Evolutionary conservation across 2,797 vertebrate genomes (phyloP).

Genomic region (Lithobates pipiens): DNA sequence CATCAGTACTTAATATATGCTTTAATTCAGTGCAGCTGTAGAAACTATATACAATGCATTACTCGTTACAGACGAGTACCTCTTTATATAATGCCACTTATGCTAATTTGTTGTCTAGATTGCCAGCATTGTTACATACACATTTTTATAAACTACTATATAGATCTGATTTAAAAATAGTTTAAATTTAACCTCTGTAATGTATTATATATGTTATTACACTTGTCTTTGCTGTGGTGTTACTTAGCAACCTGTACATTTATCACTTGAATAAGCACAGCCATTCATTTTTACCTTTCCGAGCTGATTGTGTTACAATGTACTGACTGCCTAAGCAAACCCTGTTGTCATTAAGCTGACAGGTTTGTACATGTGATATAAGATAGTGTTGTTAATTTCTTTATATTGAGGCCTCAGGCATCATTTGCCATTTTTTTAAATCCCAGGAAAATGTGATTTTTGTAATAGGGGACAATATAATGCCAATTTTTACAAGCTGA

Average conservation of each 20-base stretch:
- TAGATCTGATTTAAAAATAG: background rate
- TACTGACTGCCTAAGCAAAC: background rate
- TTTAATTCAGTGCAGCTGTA: background rate
- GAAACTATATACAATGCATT: background rate
- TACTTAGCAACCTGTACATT: background rate
- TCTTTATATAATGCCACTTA: background rate
- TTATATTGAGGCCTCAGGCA: background rate
- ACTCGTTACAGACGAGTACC: background rate
- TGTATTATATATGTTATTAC: background rate
- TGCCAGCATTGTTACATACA: background rate
- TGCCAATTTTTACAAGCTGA: too few species aligned
- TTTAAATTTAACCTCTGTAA: background rate
- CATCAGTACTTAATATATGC: constrained; percentile 1
- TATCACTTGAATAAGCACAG: background rate
- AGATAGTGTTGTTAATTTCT: background rate
- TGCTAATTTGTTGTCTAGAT: background rate
- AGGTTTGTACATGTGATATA: background rate
- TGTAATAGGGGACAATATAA: too few species aligned
- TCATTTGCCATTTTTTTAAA: background rate
- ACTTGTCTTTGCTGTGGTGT: background rate
- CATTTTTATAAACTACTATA: background rate
- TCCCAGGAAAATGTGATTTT: too few species aligned
- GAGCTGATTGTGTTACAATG: background rate
- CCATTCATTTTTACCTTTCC: constrained; percentile 1
- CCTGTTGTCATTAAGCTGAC: background rate